Conservation (phyloP, 2,888 invertebrate genomes). For the Cheilosia vernalis region DNA sequence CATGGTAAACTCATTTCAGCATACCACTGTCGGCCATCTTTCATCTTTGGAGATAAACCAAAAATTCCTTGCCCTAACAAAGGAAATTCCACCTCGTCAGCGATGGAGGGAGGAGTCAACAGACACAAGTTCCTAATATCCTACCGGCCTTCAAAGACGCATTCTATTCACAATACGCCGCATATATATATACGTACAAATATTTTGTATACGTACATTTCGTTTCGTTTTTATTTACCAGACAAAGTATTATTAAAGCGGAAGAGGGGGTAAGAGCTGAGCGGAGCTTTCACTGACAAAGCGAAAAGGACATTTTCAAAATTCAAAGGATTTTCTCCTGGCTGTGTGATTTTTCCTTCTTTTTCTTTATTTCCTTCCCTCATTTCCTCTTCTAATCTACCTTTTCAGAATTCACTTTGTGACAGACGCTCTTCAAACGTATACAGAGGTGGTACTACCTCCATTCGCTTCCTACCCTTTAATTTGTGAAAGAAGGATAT, state of each 20-base stretch:
- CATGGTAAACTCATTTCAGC: slow-evolving; percentile 4
- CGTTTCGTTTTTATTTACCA: slow-evolving; percentile 21
- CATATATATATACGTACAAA: not conserved
- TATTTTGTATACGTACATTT: slow-evolving; percentile 1
- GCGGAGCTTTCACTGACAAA: slow-evolving; percentile 12
- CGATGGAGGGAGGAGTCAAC: not conserved
- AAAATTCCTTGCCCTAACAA: slow-evolving; percentile 13
- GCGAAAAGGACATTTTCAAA: slow-evolving; percentile 28
- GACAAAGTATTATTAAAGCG: slow-evolving; percentile 1
- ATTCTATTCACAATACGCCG: slow-evolving; percentile 11
- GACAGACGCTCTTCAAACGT: not conserved
- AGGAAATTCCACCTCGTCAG: slow-evolving; percentile 11
- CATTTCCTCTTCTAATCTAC: slow-evolving; percentile 41
- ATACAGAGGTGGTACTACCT: not conserved
- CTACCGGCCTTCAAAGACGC: slow-evolving; percentile 32
- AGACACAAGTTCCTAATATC: slow-evolving; percentile 33
- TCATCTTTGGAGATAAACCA: slow-evolving; percentile 22
- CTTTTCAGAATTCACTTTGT: slow-evolving; percentile 25
- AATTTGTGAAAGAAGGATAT: slow-evolving; percentile 7
- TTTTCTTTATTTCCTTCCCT: slow-evolving; percentile 25
- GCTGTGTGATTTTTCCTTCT: not conserved
- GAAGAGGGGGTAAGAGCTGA: not conserved
- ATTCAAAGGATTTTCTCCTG: slow-evolving; percentile 42
- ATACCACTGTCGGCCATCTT: not conserved
- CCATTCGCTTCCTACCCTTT: slow-evolving; percentile 7